Evolutionary conservation across 2,888 invertebrate species (phyloP).

Genomic region (Coremacera marginata): DNA sequence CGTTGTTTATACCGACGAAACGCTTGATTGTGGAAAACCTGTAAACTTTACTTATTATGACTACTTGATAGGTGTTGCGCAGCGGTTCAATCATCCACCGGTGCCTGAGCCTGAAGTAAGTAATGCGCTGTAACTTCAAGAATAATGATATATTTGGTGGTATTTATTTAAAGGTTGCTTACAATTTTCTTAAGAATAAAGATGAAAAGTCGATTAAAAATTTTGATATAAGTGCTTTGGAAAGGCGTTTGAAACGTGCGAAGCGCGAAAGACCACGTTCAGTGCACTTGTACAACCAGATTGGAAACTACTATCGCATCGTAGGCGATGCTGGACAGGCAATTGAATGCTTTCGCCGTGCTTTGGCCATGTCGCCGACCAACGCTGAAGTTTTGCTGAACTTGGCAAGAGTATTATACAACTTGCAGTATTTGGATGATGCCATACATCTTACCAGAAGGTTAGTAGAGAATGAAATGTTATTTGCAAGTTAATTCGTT

Average conservation of each 20-base stretch:
- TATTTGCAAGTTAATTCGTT: not conserved
- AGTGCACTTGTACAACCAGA: conserved; percentile 85
- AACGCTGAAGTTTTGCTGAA: conserved; percentile 89
- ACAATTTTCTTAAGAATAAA: conserved; percentile 78
- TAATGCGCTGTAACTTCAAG: conserved; percentile 5
- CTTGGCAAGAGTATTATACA: conserved; percentile 86
- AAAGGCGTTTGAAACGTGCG: conserved; percentile 80
- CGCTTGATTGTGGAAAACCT: conserved; percentile 85
- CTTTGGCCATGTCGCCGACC: conserved; percentile 86
- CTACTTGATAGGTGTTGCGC: conserved; percentile 86
- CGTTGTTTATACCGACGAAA: conserved; percentile 70
- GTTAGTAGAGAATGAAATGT: conserved; percentile 38
- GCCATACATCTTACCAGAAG: conserved; percentile 88
- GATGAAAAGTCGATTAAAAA: conserved; percentile 73
- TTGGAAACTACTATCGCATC: conserved; percentile 92
- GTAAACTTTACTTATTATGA: conserved; percentile 92
- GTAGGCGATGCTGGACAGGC: conserved; percentile 89
- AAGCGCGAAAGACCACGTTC: conserved; percentile 84
- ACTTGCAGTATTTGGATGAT: conserved; percentile 89
- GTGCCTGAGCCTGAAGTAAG: conserved; percentile 83
- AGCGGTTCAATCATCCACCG: conserved; percentile 83
- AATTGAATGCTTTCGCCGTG: conserved; percentile 90
- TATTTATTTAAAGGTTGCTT: conserved; percentile 72
- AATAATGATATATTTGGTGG: not conserved
- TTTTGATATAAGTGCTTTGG: conserved; percentile 81